These are phyloP conservation scores for Notodonta ziczac DNA, from an alignment of 2,888 invertebrate genomes.

Conservation along the genomic window DNA sequence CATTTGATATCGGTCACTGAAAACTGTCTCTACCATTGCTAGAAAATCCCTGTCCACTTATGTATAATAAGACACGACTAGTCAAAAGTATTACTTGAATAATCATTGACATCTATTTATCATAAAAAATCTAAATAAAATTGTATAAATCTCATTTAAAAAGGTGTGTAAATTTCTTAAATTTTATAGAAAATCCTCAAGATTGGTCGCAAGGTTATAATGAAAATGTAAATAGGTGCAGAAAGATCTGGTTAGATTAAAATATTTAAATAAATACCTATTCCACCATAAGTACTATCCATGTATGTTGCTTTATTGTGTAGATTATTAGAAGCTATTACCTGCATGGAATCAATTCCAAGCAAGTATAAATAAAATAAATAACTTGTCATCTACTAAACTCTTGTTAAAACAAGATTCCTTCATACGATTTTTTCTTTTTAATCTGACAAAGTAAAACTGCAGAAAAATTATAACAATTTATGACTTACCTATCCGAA, in stretches of 20 bases:
- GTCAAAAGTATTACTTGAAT: not conserved
- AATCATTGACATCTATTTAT: not conserved
- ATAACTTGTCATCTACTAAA: no score
- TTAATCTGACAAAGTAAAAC: no score
- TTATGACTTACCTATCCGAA: no score
- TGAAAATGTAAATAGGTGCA: not conserved
- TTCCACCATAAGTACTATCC: no score
- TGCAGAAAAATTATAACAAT: no score
- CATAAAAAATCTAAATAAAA: not conserved
- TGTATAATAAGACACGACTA: constrained; percentile 5
- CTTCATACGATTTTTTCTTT: no score
- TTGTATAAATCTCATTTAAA: not conserved
- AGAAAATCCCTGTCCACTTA: constrained; percentile 43
- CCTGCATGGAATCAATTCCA: not conserved
- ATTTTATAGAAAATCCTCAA: not conserved
- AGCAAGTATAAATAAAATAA: not conserved
- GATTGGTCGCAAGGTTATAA: not conserved
- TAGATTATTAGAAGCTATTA: not conserved
- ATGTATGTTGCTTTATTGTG: not conserved
- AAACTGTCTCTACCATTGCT: constrained; percentile 28
- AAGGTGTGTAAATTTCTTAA: not conserved
- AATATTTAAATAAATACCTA: no score
- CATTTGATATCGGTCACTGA: not conserved
- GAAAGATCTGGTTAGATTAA: no score
- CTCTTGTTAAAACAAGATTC: no score